phyloP scores from a whole-genome alignment of 2,888 invertebrate genomes.

The Epistrophe eligans region DNA sequence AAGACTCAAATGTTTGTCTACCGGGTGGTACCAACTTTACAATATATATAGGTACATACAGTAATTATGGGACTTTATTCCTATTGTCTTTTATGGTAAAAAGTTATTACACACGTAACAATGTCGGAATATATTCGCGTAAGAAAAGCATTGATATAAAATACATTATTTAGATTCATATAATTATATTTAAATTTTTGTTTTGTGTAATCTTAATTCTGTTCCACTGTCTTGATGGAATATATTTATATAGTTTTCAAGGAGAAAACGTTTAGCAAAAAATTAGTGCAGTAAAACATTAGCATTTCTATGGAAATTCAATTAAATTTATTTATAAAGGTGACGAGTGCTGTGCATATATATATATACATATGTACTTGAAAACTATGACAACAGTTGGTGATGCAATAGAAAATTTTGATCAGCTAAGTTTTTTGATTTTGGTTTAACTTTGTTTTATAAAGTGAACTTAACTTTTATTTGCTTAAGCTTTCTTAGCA shows the following conservation, averaged over 20 bases:
- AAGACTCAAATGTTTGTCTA: slow-evolving; percentile 39
- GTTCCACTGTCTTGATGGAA: slow-evolving; percentile 10
- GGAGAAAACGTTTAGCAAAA: slow-evolving; percentile 45
- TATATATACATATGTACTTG: neutral
- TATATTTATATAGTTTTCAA: slow-evolving; percentile 34
- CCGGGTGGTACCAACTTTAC: slow-evolving; percentile 13
- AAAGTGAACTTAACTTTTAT: no score
- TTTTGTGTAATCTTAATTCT: slow-evolving; percentile 12
- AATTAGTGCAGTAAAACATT: slow-evolving; percentile 45
- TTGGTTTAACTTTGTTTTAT: no score
- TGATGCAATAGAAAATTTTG: no score
- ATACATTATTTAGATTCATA: slow-evolving; percentile 33
- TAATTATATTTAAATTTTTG: slow-evolving; percentile 59
- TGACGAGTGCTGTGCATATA: neutral
- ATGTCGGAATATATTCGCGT: slow-evolving; percentile 35
- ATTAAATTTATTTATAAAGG: slow-evolving; percentile 6
- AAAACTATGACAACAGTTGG: neutral
- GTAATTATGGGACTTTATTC: slow-evolving; percentile 52
- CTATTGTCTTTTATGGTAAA: slow-evolving; percentile 56
- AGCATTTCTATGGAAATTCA: slow-evolving; percentile 2
- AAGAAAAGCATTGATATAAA: slow-evolving; percentile 28
- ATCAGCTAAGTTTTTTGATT: no score
- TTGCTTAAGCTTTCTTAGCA: no score
- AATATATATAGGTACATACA: neutral
- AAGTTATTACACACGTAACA: slow-evolving; percentile 16